Percentiles rank a stretch among this genome's conserved stretches.
Evolutionary conservation across 2,888 invertebrate genomes (phyloP).

Genomic region (Apoderus coryli): DNA sequence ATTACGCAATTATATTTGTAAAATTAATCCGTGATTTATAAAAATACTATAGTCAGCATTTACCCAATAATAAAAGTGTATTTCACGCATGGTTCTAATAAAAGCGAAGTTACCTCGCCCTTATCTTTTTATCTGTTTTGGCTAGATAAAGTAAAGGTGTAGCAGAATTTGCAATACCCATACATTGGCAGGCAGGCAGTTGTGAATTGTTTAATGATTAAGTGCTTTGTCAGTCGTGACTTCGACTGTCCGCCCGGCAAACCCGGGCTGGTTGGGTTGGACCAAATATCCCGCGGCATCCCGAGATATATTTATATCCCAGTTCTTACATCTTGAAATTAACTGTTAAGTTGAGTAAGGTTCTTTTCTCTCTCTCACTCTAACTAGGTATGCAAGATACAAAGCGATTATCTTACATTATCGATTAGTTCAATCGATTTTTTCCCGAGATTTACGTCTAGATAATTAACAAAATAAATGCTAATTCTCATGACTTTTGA

Average conservation of each 20-base stretch:
- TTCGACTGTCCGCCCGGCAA: conserved; percentile 19
- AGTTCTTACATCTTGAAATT: conserved; percentile 20
- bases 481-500: too few species aligned
- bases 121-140: conserved; percentile 3
- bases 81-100: too few species aligned
- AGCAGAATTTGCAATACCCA: conserved; percentile 8
- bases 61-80: too few species aligned
- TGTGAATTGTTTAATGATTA: conserved; percentile 27
- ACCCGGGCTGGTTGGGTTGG: conserved; percentile 16
- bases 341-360: conserved; percentile 16
- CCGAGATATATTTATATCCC: conserved; percentile 25
- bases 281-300: conserved; percentile 22
- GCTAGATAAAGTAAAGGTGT: conserved; percentile 8
- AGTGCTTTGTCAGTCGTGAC: conserved; percentile 26
- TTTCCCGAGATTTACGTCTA: too few species aligned
- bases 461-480: too few species aligned
- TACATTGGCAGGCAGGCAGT: conserved; percentile 9
- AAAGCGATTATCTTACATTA: too few species aligned
- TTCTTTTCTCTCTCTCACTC: neutral
- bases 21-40: too few species aligned
- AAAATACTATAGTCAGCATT: too few species aligned
- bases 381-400: too few species aligned
- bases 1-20: too few species aligned
- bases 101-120: too few species aligned
- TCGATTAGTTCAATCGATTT: too few species aligned